Evolutionary conservation across 2,888 invertebrate genomes (phyloP), one percentile per base, ranked within the genome.

Genomic region (Harmothoe impar): DNA sequence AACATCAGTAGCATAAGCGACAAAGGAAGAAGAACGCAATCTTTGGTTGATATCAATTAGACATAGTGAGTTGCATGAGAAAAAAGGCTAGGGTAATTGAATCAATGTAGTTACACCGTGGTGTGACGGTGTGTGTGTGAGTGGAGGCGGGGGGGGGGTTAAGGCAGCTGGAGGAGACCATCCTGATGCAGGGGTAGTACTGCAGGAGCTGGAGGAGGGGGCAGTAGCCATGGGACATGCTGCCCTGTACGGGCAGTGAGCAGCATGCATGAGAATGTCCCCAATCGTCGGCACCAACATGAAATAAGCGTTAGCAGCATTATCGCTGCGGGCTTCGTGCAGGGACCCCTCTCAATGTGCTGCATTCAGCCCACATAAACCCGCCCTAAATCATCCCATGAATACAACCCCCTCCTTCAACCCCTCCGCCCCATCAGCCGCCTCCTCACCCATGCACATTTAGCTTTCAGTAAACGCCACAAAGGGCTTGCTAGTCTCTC

Each of bases 251-350:
- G n/a, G 62, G 62, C 62, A 52, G 54, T 52, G 17, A 52, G 54
- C 54, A 62, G 3, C 31, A 25, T 72, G 29, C 72, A 72, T 29
- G 72, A 72, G 72, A 72, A 72, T 72, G 72, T 72, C n/a, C 29
- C 72, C 72, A 72, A 72, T 72, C 72, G 31, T 15, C 25, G 25
- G 15, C 29, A 25, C 29, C 29, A 72, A 72, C 72, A 72, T 72
- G 72, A 72, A 72, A 72, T 72, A 72, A 72, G n/a, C 72, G 72
- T 72, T 72, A 72, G 72, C 72, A 1, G 72, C 29, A 29, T 72
- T 72, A 72, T 23, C 72, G 31, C 31, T 15, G 31, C 0, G 17
- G n/a, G 31, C 7, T 7, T n/a, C 29, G 25, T 25, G 72, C 29
- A 23, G 29, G 62, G n/a, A 25, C 5, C 72, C 25, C 25, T 23